Conservation (phyloP, 2,888 invertebrate genomes). For the Thysanoteuthis rhombus region DNA sequence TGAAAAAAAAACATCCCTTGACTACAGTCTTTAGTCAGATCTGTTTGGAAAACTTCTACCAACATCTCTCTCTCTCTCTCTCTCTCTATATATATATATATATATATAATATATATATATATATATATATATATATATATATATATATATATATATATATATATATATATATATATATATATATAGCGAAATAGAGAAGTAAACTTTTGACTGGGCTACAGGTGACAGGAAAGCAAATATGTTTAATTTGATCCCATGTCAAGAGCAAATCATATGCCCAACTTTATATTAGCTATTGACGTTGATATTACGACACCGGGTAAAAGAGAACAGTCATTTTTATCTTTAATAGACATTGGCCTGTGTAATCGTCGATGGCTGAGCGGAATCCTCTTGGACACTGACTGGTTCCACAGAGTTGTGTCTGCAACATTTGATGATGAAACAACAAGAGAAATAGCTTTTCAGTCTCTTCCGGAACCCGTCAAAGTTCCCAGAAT, state of each 20-base stretch:
- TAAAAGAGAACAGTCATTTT: neutral
- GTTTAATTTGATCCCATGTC: neutral
- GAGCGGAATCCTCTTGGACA: neutral
- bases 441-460: neutral
- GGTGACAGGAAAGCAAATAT: neutral
- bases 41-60: too few relatives aligned
- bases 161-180: neutral
- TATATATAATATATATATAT: too few relatives aligned
- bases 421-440: neutral
- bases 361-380: neutral
- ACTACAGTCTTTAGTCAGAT: too few relatives aligned
- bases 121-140: too few relatives aligned
- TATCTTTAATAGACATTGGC: constrained; percentile 1
- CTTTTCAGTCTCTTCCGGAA: constrained; percentile 35
- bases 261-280: neutral
- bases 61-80: too few relatives aligned
- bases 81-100: too few relatives aligned
- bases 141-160: too few relatives aligned
- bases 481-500: constrained; percentile 40
- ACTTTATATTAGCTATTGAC: too few relatives aligned
- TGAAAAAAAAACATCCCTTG: too few relatives aligned
- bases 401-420: neutral
- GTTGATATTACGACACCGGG: too few relatives aligned
- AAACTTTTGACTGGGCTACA: neutral
- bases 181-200: neutral